Percentiles rank a stretch among this genome's conserved stretches.
These are phyloP conservation scores for Eupithecia inturbata DNA, from an alignment of 2,888 invertebrate species.

Conservation along the genomic window DNA sequence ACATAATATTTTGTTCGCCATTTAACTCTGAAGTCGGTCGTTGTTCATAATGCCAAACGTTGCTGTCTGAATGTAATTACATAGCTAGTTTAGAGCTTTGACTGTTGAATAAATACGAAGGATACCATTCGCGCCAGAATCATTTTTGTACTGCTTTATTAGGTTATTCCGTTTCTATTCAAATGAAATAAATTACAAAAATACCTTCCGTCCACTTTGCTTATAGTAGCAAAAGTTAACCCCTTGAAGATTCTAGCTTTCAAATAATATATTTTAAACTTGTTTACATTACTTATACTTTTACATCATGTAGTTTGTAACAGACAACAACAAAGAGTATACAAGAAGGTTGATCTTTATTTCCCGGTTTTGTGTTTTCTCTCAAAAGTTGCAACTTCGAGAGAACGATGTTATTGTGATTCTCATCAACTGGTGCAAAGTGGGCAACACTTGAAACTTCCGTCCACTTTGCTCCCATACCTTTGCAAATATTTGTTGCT, in stretches of 20 bases:
- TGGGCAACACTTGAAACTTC: conserved; percentile 32
- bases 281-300: neutral
- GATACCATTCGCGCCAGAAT: neutral
- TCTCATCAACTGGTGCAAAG: conserved; percentile 32
- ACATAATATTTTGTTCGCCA: neutral
- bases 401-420: conserved; percentile 37
- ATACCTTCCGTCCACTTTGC: too few species aligned
- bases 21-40: neutral
- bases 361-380: conserved; percentile 10
- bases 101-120: neutral
- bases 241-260: neutral
- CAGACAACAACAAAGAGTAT: neutral
- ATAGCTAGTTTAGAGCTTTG: neutral
- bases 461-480: conserved; percentile 36
- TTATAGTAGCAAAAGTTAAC: too few species aligned
- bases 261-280: neutral
- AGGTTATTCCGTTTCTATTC: neutral
- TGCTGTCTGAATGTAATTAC: neutral
- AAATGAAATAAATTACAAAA: too few species aligned
- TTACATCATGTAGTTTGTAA: neutral
- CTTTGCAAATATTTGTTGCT: conserved; percentile 37
- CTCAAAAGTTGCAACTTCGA: conserved; percentile 30
- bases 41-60: neutral
- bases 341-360: conserved; percentile 7
- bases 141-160: neutral